phyloP scores from a whole-genome alignment of 2,797 vertebrate genomes.

The Aselliscus stoliczkanus region DNA sequence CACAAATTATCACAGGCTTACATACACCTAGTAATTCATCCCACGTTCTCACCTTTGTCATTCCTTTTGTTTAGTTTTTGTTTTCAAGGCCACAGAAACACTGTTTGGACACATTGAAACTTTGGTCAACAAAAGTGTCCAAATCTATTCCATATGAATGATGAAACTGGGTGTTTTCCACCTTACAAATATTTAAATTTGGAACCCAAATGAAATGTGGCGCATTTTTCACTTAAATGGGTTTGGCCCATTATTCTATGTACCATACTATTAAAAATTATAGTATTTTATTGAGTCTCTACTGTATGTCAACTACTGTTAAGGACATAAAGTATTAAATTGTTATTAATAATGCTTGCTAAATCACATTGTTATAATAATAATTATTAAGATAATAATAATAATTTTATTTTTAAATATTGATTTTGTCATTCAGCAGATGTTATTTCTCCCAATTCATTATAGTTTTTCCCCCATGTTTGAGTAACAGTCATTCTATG shows the following conservation, averaged over 20 bases:
- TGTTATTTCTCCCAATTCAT: background rate
- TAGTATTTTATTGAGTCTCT: background rate
- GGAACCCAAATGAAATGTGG: background rate
- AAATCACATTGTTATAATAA: background rate
- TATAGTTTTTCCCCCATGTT: background rate
- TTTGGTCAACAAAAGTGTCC: background rate
- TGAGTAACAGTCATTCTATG: background rate
- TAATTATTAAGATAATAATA: background rate
- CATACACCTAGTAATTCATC: background rate
- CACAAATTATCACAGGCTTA: background rate
- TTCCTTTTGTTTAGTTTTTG: background rate
- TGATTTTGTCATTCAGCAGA: background rate
- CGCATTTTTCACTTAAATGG: background rate
- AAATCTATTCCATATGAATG: background rate
- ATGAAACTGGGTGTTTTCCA: background rate
- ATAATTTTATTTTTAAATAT: constrained; percentile 4
- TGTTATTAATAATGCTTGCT: background rate
- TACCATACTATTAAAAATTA: background rate
- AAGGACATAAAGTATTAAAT: background rate
- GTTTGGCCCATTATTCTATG: background rate
- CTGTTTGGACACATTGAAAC: background rate
- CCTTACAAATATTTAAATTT: background rate
- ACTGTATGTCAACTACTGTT: background rate
- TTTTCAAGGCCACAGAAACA: background rate
- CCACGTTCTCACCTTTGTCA: background rate